These are phyloP conservation scores for Melanotus villosus DNA, from an alignment of 2,888 invertebrate species.

Conservation along the genomic window DNA sequence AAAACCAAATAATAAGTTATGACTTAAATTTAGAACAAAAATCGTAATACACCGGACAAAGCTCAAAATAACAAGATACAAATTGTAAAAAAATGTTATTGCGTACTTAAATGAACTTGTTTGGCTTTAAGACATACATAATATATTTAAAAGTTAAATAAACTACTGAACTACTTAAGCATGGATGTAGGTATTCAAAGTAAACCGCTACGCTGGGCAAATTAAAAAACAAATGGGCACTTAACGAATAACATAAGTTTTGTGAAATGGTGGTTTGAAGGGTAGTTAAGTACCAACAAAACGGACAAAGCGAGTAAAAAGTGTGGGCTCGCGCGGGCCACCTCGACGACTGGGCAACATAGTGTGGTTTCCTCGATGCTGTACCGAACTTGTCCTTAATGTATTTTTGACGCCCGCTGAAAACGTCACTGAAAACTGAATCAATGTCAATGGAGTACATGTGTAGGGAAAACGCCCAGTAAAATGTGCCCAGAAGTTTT, in stretches of 20 bases:
- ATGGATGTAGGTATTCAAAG: too few relatives aligned
- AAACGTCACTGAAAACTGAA: conserved; percentile 46
- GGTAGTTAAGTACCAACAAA: conserved; percentile 3
- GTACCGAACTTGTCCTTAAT: conserved; percentile 46
- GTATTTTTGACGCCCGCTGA: conserved; percentile 59
- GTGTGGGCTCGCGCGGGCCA: conserved; percentile 54
- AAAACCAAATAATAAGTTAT: conserved; percentile 11
- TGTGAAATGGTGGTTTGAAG: too few relatives aligned
- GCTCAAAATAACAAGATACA: not conserved
- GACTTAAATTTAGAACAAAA: not conserved
- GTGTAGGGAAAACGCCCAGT: not conserved
- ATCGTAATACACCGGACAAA: not conserved
- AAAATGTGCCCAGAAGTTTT: too few relatives aligned
- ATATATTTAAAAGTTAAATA: too few relatives aligned
- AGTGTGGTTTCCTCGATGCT: conserved; percentile 35
- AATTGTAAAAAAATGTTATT: too few relatives aligned
- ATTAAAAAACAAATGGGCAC: not conserved
- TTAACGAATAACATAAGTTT: not conserved
- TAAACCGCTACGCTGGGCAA: too few relatives aligned
- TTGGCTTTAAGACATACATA: too few relatives aligned
- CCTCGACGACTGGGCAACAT: conserved; percentile 57
- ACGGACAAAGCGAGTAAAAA: conserved; percentile 15
- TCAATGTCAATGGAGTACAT: conserved; percentile 18
- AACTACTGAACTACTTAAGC: too few relatives aligned
- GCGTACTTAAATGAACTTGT: too few relatives aligned